Conservation (phyloP, 2,797 vertebrate species). For the Rhadinocentrus ornatus region DNA sequence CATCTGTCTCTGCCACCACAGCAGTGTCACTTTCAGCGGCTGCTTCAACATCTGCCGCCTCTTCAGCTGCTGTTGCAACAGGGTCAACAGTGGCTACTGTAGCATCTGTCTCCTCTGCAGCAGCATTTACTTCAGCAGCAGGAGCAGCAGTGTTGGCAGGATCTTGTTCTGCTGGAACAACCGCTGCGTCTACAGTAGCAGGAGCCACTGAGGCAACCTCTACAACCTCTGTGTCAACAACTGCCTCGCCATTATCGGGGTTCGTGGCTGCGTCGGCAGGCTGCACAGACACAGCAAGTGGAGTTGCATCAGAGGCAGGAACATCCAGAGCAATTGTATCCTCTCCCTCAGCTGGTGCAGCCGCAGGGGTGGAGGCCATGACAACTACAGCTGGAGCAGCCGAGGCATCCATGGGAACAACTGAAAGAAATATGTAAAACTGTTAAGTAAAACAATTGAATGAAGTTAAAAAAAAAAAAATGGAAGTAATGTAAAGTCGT, state of each 20-base stretch:
- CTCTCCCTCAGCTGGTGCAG: conserved; percentile 49
- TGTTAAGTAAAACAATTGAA: background rate
- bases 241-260: conserved; percentile 46
- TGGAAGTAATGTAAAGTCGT: conserved; percentile 13
- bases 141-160: background rate
- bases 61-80: conserved; percentile 37
- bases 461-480: background rate
- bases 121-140: conserved; percentile 31
- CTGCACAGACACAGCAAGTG: conserved; percentile 41
- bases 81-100: conserved; percentile 22
- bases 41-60: conserved; percentile 19
- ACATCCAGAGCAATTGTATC: conserved; percentile 59
- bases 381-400: conserved; percentile 67
- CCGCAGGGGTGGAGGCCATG: conserved; percentile 54
- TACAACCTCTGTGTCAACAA: conserved; percentile 21
- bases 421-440: conserved; percentile 39
- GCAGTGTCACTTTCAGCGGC: conserved; percentile 34
- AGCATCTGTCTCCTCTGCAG: conserved; percentile 17
- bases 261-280: conserved; percentile 29
- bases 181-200: conserved; percentile 47
- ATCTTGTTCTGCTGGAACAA: conserved; percentile 46
- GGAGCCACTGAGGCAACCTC: conserved; percentile 53
- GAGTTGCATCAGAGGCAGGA: conserved; percentile 54
- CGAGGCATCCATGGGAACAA: conserved; percentile 55
- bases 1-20: conserved; percentile 37